Evolutionary conservation across 2,888 invertebrate genomes (phyloP), one percentile per base, ranked within the genome.

Genomic region (Tridacna gigas): DNA sequence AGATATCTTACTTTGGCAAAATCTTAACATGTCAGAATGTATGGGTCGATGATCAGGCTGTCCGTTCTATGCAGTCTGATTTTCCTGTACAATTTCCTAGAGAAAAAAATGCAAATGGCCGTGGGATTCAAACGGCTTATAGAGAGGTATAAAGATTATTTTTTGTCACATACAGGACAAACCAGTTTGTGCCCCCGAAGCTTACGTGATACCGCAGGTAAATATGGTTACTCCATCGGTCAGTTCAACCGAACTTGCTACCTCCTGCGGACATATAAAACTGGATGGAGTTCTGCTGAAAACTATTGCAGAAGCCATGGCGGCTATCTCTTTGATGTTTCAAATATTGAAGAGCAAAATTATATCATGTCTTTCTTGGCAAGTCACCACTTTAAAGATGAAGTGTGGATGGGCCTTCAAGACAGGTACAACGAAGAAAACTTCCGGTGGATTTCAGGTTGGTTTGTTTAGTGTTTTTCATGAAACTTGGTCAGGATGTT

Each of bases 181-280:
- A 51, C 15, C 51, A 71, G 48, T 9, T 18, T 71, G 22, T 71
- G 71, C n/a, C 48, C 71, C 25, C 47, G 9, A 4, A 71, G 48
- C 26, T 48, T 71, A 25, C 37, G 37, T 7, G 26, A 48, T 48
- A n/a, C 51, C n/a, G 71, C 71, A 3, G 48, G 37, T 11, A 20
- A 22, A 71, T 48, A 71, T 22, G 48, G 51, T 12, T 71, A 71
- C 25, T 4, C 47, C 15, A 71, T 71, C 51, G 71, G 71, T 2
- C 71, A 71, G 22, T 71, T 48, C 22, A 71, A 71, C 22, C n/a
- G 48, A 11, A 71, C 28, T 22, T 71, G 71, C 47, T 71, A 71
- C 51, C 71, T 45, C 11, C 48, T 71, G 13, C 47, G 51, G 2
- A 51, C 12, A 51, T 25, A 22, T 2, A 71, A 71, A 26, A 25